These are phyloP conservation scores for Pampusana beccarii DNA, from an alignment of 2,113 vertebrate species.

Conservation along the genomic window DNA sequence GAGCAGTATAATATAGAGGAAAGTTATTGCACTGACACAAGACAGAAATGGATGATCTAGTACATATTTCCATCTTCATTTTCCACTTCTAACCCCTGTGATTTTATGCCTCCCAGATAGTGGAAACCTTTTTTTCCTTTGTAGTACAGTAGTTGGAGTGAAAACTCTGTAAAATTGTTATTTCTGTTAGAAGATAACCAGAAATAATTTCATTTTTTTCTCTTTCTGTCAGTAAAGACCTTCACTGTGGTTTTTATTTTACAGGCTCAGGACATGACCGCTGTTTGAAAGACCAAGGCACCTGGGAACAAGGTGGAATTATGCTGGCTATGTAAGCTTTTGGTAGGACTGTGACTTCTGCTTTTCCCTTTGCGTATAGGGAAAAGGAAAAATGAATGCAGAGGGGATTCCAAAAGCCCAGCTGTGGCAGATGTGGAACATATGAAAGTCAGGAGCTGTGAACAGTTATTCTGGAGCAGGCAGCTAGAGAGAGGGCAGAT, in stretches of 20 bases:
- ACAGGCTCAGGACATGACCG: accelerated
- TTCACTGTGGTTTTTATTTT: background rate
- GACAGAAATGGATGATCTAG: background rate
- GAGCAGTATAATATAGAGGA: background rate
- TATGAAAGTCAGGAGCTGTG: background rate
- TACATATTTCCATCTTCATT: background rate
- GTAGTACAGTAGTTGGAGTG: background rate
- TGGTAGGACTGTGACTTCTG: background rate
- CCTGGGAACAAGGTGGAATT: accelerated
- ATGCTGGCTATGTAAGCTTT: background rate
- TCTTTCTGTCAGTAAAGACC: background rate
- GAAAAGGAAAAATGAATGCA: background rate
- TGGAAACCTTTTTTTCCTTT: background rate
- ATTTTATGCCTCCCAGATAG: background rate
- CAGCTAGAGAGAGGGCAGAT: background rate
- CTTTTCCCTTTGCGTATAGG: background rate
- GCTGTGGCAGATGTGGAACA: background rate
- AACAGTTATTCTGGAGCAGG: background rate
- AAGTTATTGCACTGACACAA: background rate
- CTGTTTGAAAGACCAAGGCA: background rate
- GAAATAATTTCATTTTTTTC: background rate
- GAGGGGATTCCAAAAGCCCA: background rate
- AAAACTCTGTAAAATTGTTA: background rate
- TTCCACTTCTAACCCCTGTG: background rate
- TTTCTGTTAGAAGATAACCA: background rate